Percentiles rank a stretch among this genome's conserved stretches.
Evolutionary conservation across 2,888 invertebrate species (phyloP).

Genomic region (Oxyteleia sp.): DNA sequence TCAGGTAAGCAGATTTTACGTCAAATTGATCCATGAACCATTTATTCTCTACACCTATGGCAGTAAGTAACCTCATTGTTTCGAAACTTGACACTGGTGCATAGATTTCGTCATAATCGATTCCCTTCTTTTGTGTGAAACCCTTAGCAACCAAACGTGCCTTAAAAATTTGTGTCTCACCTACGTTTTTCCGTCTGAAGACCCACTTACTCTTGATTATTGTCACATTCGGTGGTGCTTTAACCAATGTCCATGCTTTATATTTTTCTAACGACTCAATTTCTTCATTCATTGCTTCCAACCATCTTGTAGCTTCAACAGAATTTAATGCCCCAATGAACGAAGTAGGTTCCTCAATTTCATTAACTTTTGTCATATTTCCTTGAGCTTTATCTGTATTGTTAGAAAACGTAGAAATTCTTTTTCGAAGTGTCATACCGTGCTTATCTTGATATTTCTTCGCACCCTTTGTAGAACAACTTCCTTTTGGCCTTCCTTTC

Average conservation of each 20-base stretch:
- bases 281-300: conserved; percentile 60
- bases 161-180: conserved; percentile 37
- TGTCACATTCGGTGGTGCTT: conserved; percentile 32
- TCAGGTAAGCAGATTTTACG: conserved; percentile 37
- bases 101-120: conserved; percentile 62
- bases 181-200: conserved; percentile 37
- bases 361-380: not conserved
- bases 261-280: not conserved
- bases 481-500: not conserved
- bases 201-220: conserved; percentile 49
- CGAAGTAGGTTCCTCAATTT: not conserved
- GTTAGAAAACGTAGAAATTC: not conserved
- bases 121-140: conserved; percentile 46
- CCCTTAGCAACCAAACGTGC: conserved; percentile 63
- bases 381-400: not conserved
- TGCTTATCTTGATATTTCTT: not conserved
- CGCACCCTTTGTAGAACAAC: conserved; percentile 34
- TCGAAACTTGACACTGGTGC: conserved; percentile 61
- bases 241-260: conserved; percentile 14
- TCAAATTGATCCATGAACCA: conserved; percentile 60
- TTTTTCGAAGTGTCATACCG: conserved; percentile 1
- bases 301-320: conserved; percentile 10
- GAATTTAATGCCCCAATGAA: not conserved
- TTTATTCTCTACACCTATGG: conserved; percentile 54
- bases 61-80: conserved; percentile 49